Percentiles rank a stretch among this genome's conserved stretches.
Conservation (phyloP, 1,140 invertebrate species). For the Temnothorax curvispinosus region DNA sequence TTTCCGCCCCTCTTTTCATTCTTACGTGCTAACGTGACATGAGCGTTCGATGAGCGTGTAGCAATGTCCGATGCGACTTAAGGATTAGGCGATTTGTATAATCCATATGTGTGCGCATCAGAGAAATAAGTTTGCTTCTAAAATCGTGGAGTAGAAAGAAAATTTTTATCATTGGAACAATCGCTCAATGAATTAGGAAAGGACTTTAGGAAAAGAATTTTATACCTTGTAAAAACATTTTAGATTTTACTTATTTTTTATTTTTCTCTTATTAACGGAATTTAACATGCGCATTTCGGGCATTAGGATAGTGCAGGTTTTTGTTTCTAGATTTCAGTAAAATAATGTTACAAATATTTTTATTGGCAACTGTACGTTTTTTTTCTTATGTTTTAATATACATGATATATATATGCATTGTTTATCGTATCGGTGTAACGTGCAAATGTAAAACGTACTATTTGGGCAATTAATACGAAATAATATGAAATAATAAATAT, state of each 20-base stretch:
- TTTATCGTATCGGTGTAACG: background rate
- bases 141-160: background rate
- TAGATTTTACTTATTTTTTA: slow-evolving; percentile 30
- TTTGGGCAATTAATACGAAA: slow-evolving; percentile 16
- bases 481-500: slow-evolving; percentile 5
- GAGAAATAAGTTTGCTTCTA: slow-evolving; percentile 22
- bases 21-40: background rate
- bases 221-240: background rate
- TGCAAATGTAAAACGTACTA: slow-evolving; percentile 50
- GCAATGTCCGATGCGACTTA: slow-evolving; percentile 4
- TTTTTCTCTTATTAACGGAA: background rate
- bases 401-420: background rate
- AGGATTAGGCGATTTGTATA: slow-evolving; percentile 18
- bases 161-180: slow-evolving; percentile 31
- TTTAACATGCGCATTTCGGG: background rate
- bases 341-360: slow-evolving; percentile 29
- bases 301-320: slow-evolving; percentile 13
- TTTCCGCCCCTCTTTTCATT: background rate
- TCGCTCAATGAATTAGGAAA: slow-evolving; percentile 15
- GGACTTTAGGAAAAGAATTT: slow-evolving; percentile 6
- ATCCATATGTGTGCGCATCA: slow-evolving; percentile 4
- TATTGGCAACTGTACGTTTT: slow-evolving; percentile 11
- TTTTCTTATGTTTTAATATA: slow-evolving; percentile 44
- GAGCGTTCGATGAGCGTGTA: slow-evolving; percentile 7
- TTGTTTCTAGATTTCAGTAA: slow-evolving; percentile 12